Base-by-base conservation (phyloP, 2,113 vertebrate genomes). In the Mixornis gularis region DNA sequence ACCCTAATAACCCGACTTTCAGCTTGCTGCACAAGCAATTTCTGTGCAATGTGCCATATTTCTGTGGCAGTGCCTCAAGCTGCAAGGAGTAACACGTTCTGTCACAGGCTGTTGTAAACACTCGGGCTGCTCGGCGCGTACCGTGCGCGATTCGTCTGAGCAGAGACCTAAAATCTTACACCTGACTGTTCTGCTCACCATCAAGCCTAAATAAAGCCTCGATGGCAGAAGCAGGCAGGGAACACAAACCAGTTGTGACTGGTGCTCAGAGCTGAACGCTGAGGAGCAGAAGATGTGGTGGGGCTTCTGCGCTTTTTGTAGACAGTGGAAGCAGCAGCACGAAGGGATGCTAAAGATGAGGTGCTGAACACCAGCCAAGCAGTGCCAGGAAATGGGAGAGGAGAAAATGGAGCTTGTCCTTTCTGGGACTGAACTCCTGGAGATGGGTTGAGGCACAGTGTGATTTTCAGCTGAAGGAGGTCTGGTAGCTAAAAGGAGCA, bases 1-100 rank as follows among this genome's bases (percentile, higher is more conserved):
- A 77, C 89, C 92, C 85, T 92, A 93, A 94, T 90, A 94, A 94
- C 92, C 77, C 4, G 27, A 94, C 95, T 95, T 91, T 73, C 77
- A 92, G 93, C 89, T 73, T 89, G 94, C 92, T 92, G 91, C 71
- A 97, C 95, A 92, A 96, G 93, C 90, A 84, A 95, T 96, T 96
- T 85, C 93, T 66, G 95, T 94, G 92, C 96, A 73, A 90, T 69
- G 92, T 93, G 82, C 93, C 95, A 91, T 95, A 93, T 92, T 96
- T 90, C 79, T 48, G 32, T 69, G 92, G 95, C 88, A 94, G 30
- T 27, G 91, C 80, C 79, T 85, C 93, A 85, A 94, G 92, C 76
- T 15, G 16, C 85, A 69, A 41, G 14, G 64, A 90, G 80, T 95
- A 97, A 96, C 89, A 27, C 5, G 3, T 91, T 85, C 81, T 94